These are phyloP conservation scores for Ophraella communa DNA, from an alignment of 2,888 invertebrate genomes.

Conservation along the genomic window DNA sequence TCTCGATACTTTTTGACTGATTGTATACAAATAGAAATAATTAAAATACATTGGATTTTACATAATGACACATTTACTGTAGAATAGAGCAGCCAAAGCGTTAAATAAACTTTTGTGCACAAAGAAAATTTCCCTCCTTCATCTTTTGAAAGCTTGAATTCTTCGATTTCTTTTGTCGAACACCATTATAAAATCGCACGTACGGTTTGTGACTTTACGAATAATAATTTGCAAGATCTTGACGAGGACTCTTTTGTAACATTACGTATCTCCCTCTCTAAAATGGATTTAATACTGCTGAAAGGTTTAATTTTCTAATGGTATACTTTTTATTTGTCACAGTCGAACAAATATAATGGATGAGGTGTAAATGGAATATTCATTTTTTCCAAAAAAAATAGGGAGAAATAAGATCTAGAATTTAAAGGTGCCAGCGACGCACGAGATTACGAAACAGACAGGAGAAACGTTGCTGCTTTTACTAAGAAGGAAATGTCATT, in stretches of 20 bases:
- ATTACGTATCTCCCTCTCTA: neutral
- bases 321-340: slow-evolving; percentile 5
- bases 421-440: no score
- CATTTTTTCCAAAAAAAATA: neutral
- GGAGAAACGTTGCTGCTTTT: no score
- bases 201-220: slow-evolving; percentile 10
- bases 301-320: slow-evolving; percentile 32
- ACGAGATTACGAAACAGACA: no score
- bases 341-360: neutral
- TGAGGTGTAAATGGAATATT: slow-evolving; percentile 5
- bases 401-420: no score
- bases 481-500: no score
- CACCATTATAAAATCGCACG: slow-evolving; percentile 9
- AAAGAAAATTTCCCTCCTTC: neutral
- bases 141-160: neutral
- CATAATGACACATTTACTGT: no score
- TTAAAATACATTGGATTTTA: no score
- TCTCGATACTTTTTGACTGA: no score
- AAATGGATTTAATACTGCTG: slow-evolving; percentile 25
- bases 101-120: neutral
- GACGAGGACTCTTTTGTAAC: slow-evolving; percentile 19
- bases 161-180: neutral
- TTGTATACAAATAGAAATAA: no score
- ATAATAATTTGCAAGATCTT: slow-evolving; percentile 14
- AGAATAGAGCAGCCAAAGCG: no score